phyloP scores from a whole-genome alignment of 92 coral and sea anemone genomes.

The Epizoanthus fatuus region DNA sequence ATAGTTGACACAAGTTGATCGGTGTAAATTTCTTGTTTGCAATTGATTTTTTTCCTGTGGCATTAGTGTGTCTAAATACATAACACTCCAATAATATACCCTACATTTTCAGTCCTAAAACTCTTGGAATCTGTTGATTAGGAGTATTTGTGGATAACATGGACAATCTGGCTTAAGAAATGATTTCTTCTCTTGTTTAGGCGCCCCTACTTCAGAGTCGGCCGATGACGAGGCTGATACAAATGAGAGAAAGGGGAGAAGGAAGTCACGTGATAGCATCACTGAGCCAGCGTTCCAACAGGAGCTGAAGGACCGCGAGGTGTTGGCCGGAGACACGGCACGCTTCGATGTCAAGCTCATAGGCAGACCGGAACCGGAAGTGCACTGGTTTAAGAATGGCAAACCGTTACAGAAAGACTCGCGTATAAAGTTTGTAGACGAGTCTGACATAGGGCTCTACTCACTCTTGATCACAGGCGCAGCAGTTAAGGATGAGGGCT shows the following conservation, averaged over 20 bases:
- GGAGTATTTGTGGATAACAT: background rate
- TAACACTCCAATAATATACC: conserved; percentile 27
- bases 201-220: conserved; percentile 47
- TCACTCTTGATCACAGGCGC: conserved; percentile 90
- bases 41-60: no score
- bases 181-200: background rate
- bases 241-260: conserved; percentile 80
- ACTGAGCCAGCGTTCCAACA: conserved; percentile 88
- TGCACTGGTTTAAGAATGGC: conserved; percentile 94
- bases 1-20: no score
- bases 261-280: conserved; percentile 83
- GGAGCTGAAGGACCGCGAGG: conserved; percentile 92
- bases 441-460: conserved; percentile 81
- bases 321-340: conserved; percentile 87
- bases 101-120: background rate
- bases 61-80: background rate
- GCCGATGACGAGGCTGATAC: conserved; percentile 71
- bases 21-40: no score
- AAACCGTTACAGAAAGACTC: conserved; percentile 78
- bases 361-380: conserved; percentile 96
- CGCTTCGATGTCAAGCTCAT: conserved; percentile 83
- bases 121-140: background rate
- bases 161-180: background rate
- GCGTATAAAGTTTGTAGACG: conserved; percentile 90
- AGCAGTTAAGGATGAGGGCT: conserved; percentile 82